Percentiles rank a stretch among this genome's conserved stretches.
phyloP scores from a whole-genome alignment of 2,797 vertebrate genomes.

The Ceryle rudis region DNA sequence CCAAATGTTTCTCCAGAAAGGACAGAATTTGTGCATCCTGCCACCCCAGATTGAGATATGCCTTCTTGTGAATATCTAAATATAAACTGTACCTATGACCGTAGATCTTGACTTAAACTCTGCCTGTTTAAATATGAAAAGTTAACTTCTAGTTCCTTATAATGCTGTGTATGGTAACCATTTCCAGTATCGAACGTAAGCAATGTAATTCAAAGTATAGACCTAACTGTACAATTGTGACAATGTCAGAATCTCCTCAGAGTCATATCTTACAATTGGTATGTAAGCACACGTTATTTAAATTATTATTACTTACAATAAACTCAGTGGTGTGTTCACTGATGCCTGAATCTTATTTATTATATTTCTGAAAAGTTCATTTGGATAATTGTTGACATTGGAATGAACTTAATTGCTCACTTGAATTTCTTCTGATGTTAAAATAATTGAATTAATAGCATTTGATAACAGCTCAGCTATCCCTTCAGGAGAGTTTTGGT shows the following conservation, averaged over 20 bases:
- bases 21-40: conserved; percentile 69
- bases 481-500: background rate
- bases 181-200: conserved; percentile 42
- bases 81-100: conserved; percentile 42
- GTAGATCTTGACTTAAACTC: conserved; percentile 27
- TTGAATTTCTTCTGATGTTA: background rate
- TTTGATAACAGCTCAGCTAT: background rate
- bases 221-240: conserved; percentile 53
- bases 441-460: background rate
- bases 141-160: conserved; percentile 50
- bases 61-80: conserved; percentile 47
- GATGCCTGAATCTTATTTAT: conserved; percentile 71
- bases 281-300: conserved; percentile 54
- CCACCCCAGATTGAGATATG: background rate
- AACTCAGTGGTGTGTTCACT: conserved; percentile 66
- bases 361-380: conserved; percentile 14
- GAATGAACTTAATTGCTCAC: background rate
- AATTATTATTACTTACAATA: conserved; percentile 61
- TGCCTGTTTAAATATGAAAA: conserved; percentile 53
- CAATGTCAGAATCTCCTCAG: conserved; percentile 44
- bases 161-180: conserved; percentile 48
- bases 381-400: background rate
- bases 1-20: background rate
- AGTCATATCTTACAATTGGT: conserved; percentile 35
- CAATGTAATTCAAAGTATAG: conserved; percentile 55